Conservation (phyloP, 37 sponge, comb jelly and placozoan genomes). For the Eunapius fragilis region DNA sequence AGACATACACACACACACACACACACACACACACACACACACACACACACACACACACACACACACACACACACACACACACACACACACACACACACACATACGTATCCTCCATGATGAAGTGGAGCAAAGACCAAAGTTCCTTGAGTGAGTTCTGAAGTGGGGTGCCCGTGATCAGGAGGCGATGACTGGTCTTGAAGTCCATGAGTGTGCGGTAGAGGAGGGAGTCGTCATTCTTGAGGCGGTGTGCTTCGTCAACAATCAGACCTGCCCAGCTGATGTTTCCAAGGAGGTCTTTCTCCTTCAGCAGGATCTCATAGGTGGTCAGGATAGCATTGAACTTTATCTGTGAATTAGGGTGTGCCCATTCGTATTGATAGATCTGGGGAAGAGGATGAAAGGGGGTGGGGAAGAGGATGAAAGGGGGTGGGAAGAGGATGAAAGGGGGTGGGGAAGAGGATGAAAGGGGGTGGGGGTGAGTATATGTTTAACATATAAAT, state of each 20-base stretch:
- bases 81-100: no score
- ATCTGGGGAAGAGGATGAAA: conserved; percentile 53
- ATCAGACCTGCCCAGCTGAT: conserved; percentile 89
- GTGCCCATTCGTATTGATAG: conserved; percentile 82
- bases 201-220: conserved; percentile 90
- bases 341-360: conserved; percentile 80
- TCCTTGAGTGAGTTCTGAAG: conserved; percentile 99
- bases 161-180: conserved; percentile 97
- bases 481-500: no score
- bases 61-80: no score
- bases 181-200: conserved; percentile 89
- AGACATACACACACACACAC: neutral
- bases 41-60: neutral
- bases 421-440: no score
- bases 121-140: conserved; percentile 97
- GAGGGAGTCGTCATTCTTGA: conserved; percentile 98
- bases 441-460: conserved; percentile 22
- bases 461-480: neutral
- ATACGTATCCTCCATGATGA: conserved; percentile 89
- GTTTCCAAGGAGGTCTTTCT: conserved; percentile 86
- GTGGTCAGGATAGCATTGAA: conserved; percentile 94
- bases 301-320: conserved; percentile 97
- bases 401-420: conserved; percentile 11
- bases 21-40: neutral
- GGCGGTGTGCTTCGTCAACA: conserved; percentile 97